phyloP scores from a whole-genome alignment of 1,140 invertebrate genomes.

The Colletes gigas region DNA sequence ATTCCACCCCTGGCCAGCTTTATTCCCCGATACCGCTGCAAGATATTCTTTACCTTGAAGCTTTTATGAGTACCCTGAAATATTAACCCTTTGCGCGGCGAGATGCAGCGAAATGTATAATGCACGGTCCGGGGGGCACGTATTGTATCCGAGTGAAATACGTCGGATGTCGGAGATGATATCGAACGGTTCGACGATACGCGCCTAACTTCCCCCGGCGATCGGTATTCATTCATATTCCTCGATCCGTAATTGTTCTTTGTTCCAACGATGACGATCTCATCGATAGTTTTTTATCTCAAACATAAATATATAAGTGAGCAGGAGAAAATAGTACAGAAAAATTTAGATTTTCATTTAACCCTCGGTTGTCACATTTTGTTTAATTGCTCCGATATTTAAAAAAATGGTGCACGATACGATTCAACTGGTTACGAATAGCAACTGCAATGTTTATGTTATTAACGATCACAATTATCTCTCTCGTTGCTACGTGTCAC shows the following conservation, averaged over 20 bases:
- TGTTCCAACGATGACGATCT: background rate
- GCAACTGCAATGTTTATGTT: no score
- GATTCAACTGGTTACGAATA: no score
- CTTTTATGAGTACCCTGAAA: slow-evolving; percentile 37
- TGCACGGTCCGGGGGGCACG: slow-evolving; percentile 8
- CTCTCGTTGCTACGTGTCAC: no score
- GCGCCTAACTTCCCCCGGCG: slow-evolving; percentile 3
- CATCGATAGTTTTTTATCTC: background rate
- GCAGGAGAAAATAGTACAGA: no score
- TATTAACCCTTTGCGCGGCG: slow-evolving; percentile 40
- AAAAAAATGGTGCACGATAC: no score
- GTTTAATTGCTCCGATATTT: no score
- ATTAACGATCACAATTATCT: no score
- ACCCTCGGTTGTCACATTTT: no score
- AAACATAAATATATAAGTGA: no score
- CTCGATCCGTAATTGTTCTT: background rate
- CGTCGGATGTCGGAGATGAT: background rate
- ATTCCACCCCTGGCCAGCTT: background rate
- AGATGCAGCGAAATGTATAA: slow-evolving; percentile 27
- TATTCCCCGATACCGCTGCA: slow-evolving; percentile 39
- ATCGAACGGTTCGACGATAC: slow-evolving; percentile 40
- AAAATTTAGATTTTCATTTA: no score
- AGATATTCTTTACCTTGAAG: slow-evolving; percentile 10
- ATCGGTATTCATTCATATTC: background rate
- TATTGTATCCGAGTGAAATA: slow-evolving; percentile 42